phyloP scores from a whole-genome alignment of 2,888 invertebrate species.

The Andrena camellia region DNA sequence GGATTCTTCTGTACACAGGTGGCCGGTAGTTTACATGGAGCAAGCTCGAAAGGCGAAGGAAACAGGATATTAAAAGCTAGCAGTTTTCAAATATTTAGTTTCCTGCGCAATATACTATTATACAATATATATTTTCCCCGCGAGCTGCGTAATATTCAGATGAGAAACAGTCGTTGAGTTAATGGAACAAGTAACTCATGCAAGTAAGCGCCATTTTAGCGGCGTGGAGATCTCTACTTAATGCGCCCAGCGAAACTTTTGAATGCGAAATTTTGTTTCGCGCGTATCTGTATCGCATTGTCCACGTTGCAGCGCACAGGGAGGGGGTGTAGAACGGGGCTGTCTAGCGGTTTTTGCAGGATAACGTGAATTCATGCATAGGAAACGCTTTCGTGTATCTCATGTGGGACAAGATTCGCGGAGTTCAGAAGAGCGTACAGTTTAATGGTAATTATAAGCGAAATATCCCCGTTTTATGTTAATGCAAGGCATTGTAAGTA shows the following conservation, averaged over 20 bases:
- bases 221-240: conserved; percentile 26
- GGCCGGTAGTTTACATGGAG: no score
- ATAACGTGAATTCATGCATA: conserved; percentile 37
- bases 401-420: background rate
- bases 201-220: conserved; percentile 5
- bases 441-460: conserved; percentile 27
- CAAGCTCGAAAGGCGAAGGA: background rate
- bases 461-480: background rate
- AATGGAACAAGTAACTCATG: conserved; percentile 10
- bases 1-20: background rate
- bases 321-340: background rate
- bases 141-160: background rate
- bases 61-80: background rate
- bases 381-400: conserved; percentile 17
- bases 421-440: background rate
- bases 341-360: conserved; percentile 16
- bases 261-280: conserved; percentile 25
- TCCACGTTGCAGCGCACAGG: background rate
- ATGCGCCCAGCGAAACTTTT: conserved; percentile 30
- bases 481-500: background rate
- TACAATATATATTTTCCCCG: no score
- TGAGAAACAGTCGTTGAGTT: background rate
- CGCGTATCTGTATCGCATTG: conserved; percentile 11
- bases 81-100: background rate
- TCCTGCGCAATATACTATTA: background rate